Evolutionary conservation across 2,797 vertebrate genomes (phyloP), one percentile per base, ranked within the genome.

Genomic region (Acomys russatus): DNA sequence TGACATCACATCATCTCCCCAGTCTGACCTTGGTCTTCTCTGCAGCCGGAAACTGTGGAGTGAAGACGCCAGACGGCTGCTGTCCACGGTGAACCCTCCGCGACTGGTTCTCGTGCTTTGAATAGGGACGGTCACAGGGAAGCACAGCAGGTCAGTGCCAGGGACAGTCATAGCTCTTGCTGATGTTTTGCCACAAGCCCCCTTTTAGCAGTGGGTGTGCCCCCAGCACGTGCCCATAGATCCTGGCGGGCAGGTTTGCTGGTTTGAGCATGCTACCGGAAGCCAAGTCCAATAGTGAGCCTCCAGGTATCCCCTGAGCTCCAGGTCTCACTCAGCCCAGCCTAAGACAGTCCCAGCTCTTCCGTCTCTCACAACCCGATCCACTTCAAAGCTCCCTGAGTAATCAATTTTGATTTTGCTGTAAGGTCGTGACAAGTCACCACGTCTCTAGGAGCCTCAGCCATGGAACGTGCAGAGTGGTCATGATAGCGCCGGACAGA

Each of bases 81-180:
- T 63, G 56, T 11, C 64, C 23, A 49, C 11, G 1, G 0, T 17
- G 8, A 71, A 12, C 49, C 25, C 2, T 51, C 20, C 22, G 15
- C 5, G 0, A 9, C 3, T 1, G 0, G 38, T 9, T 7, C 17
- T 33, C 14, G 17, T 0, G 0, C 44, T 71, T 56, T 6, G 7
- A 18, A 0, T n/a, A n/a, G n/a, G n/a, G n/a, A n/a, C n/a, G n/a
- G n/a, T n/a, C n/a, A n/a, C n/a, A n/a, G n/a, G n/a, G 30, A 73
- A 25, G 9, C 6, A 1, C 23, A 44, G 44, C 44, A 44, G 4
- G 44, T 44, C 44, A 44, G 44, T 44, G 44, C 44, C 44, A 44
- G 44, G 78, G 28, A 38, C 28, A 61, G 54, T 44, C 23, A 22
- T 73, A 68, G 63, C 14, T 83, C 49, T 35, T 4, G 0, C 33